phyloP scores from a whole-genome alignment of 1,140 invertebrate species.

The Doryteuthis pealeii region DNA sequence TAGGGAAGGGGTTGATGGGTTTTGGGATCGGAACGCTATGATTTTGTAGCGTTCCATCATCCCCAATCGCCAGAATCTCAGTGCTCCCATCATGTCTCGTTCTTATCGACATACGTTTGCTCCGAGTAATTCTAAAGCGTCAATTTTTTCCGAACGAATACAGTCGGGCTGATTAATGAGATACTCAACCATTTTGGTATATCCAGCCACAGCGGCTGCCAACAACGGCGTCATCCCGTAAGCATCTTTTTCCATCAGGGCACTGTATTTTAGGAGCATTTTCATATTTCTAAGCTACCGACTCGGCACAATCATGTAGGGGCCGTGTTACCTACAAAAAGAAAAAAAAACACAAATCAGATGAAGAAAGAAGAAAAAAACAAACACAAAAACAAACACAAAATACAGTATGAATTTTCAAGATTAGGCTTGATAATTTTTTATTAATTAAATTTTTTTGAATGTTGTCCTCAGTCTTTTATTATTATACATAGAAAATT shows the following conservation, averaged over 20 bases:
- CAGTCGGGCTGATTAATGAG: slow-evolving; percentile 74
- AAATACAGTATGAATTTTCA: too few species aligned
- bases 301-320: slow-evolving; percentile 95
- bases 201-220: slow-evolving; percentile 88
- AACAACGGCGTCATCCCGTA: slow-evolving; percentile 94
- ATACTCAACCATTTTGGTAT: slow-evolving; percentile 90
- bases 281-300: slow-evolving; percentile 88
- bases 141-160: slow-evolving; percentile 77
- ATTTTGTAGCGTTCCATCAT: slow-evolving; percentile 37
- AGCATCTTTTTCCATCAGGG: slow-evolving; percentile 90
- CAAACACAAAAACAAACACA: too few species aligned
- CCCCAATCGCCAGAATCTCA: slow-evolving; percentile 77
- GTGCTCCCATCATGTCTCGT: slow-evolving; percentile 86
- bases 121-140: slow-evolving; percentile 90
- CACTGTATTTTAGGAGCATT: slow-evolving; percentile 81
- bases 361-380: too few species aligned
- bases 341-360: too few species aligned
- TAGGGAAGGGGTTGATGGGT: slow-evolving; percentile 68
- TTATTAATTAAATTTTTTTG: too few species aligned
- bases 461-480: too few species aligned
- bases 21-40: slow-evolving; percentile 66
- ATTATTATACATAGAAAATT: too few species aligned
- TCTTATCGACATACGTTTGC: slow-evolving; percentile 94
- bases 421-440: too few species aligned
- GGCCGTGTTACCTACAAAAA: slow-evolving; percentile 79